These are phyloP conservation scores for Hylaeus volcanicus DNA, from an alignment of 1,140 invertebrate genomes.

Conservation along the genomic window DNA sequence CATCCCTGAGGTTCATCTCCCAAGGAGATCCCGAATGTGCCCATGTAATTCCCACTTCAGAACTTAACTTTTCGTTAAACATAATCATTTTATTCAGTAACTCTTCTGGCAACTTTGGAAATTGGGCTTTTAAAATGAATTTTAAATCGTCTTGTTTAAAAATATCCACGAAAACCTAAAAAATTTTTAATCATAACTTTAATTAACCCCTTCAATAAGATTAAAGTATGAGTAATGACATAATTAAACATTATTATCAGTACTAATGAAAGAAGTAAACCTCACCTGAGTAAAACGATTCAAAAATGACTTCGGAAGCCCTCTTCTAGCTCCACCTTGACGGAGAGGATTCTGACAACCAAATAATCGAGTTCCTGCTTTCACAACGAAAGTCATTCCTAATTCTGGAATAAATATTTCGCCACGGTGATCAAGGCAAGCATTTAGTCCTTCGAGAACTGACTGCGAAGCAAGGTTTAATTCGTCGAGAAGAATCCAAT, in stretches of 20 bases:
- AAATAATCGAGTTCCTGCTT: constrained; percentile 92
- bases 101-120: constrained; percentile 80
- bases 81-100: constrained; percentile 88
- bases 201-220: neutral
- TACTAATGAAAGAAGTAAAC: too few relatives aligned
- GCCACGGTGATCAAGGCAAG: constrained; percentile 98
- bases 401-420: constrained; percentile 98
- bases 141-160: constrained; percentile 89
- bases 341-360: constrained; percentile 99
- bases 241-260: too few relatives aligned
- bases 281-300: constrained; percentile 97
- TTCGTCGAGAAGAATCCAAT: constrained; percentile 99
- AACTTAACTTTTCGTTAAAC: constrained; percentile 88
- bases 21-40: constrained; percentile 92
- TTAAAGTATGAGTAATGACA: too few relatives aligned
- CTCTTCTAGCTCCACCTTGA: constrained; percentile 97
- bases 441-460: constrained; percentile 98
- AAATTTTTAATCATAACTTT: neutral
- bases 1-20: constrained; percentile 98
- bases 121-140: constrained; percentile 83
- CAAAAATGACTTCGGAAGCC: constrained; percentile 97
- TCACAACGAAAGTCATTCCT: constrained; percentile 90
- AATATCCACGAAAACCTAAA: constrained; percentile 90
- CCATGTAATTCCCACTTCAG: constrained; percentile 85
- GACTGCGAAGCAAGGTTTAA: constrained; percentile 99